Evolutionary conservation across 2,888 invertebrate genomes (phyloP).

Genomic region (Caenorhabditis sinica): DNA sequence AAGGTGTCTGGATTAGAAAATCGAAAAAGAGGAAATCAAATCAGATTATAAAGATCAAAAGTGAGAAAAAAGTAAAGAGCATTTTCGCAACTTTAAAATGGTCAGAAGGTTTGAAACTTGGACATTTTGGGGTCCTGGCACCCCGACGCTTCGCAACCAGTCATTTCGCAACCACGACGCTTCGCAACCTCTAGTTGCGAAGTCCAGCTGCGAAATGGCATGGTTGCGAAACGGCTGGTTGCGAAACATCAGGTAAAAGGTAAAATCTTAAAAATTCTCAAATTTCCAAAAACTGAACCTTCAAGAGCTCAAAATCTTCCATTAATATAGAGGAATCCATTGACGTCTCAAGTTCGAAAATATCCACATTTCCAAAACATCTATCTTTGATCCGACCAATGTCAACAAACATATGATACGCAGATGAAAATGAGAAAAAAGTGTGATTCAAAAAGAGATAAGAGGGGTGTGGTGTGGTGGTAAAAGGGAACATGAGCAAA

Average conservation of each 20-base stretch:
- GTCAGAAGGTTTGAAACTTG: background rate
- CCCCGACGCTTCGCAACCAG: background rate
- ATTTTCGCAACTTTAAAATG: background rate
- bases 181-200: too few species aligned
- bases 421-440: background rate
- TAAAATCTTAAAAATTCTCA: background rate
- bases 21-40: background rate
- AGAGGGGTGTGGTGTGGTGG: constrained; percentile 16
- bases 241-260: too few species aligned
- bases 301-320: background rate
- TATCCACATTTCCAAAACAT: constrained; percentile 1
- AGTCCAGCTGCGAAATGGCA: too few species aligned
- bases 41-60: constrained; percentile 18
- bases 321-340: background rate
- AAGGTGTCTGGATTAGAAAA: background rate
- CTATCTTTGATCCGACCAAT: constrained; percentile 18
- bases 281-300: background rate
- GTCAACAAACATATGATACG: background rate
- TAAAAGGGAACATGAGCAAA: constrained; percentile 1
- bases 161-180: too few species aligned
- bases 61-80: background rate
- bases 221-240: too few species aligned
- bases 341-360: constrained; percentile 53
- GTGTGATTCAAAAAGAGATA: constrained; percentile 2
- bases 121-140: background rate